These are phyloP conservation scores for Teleiodes luculella DNA, from an alignment of 2,888 invertebrate species.

Conservation along the genomic window DNA sequence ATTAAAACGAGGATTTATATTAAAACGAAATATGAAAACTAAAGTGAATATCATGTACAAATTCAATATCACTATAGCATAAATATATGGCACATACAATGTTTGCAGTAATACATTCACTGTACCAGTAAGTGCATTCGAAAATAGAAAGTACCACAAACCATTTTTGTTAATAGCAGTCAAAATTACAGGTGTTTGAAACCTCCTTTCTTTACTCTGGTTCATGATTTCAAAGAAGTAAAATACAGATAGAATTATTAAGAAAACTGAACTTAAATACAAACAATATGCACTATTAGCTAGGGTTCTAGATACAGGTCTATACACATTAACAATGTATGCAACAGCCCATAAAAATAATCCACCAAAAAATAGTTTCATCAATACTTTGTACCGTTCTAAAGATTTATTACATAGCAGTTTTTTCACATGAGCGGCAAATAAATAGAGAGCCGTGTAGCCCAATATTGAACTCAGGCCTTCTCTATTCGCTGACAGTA, in stretches of 20 bases:
- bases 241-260: conserved; percentile 74
- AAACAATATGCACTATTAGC: conserved; percentile 90
- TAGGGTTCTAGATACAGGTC: conserved; percentile 86
- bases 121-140: conserved; percentile 90
- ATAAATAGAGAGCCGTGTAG: conserved; percentile 89
- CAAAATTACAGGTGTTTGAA: conserved; percentile 77
- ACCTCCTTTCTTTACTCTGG: conserved; percentile 38
- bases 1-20: too few relatives aligned
- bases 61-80: conserved; percentile 75
- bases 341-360: conserved; percentile 62
- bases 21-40: conserved; percentile 49
- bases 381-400: conserved; percentile 32
- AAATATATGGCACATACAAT: conserved; percentile 53
- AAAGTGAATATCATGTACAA: conserved; percentile 74
- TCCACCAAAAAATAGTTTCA: conserved; percentile 34
- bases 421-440: conserved; percentile 82
- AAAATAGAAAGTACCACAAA: conserved; percentile 88
- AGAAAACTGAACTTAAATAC: conserved; percentile 85
- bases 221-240: conserved; percentile 76
- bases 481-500: conserved; percentile 93
- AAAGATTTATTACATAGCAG: conserved; percentile 60
- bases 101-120: conserved; percentile 87
- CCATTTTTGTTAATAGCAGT: conserved; percentile 89
- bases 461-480: conserved; percentile 92
- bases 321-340: conserved; percentile 64